Evolutionary conservation across 2,113 vertebrate genomes (phyloP), one percentile per base, ranked within the genome.

Genomic region (Numida meleagris): DNA sequence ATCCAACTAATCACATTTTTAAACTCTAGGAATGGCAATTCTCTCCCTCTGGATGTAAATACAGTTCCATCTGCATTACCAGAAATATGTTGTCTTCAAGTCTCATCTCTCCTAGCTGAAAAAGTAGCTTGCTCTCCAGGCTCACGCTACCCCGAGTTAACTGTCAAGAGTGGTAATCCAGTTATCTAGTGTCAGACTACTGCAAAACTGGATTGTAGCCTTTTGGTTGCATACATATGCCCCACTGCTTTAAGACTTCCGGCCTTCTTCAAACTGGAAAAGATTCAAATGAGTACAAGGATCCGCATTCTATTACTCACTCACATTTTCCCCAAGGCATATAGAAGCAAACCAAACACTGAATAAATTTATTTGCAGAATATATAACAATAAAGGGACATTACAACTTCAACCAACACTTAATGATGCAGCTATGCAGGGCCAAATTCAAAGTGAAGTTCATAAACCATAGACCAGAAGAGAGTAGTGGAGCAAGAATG

Each of bases 361-460:
- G 9, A 86, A 74, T 33, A 9, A 80, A 84, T 57, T 20, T 29
- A 58, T 58, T 87, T 55, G 29, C 29, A 86, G 63, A 84, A 81
- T 1, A 3, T 25, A 42, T 12, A 71, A 66, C 70, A 93, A n/a
- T 23, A 17, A 62, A 36, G n/a, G 80, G 75, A 80, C 2, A 12
- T 14, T 0, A 63, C 3, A 3, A 82, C 59, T 46, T 81, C n/a
- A 75, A 21, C 18, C 17, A 87, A 55, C 40, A 59, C 9, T 53
- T 36, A 67, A 17, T 8, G 14, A 10, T 5, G 20, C 23, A 77
- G 9, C 33, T 17, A 67, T 10, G 33, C 6, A 55, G 8, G 16
- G 9, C 9, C 63, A 90, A 53, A 94, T 57, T 88, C 51, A 63
- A 83, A 63, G 81, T 86, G 21, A 4, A 73, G n/a, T 48, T 66